Percentiles rank a stretch among this genome's conserved stretches.
Evolutionary conservation across 2,113 vertebrate species (phyloP).

Genomic region (Picathartes gymnocephalus): DNA sequence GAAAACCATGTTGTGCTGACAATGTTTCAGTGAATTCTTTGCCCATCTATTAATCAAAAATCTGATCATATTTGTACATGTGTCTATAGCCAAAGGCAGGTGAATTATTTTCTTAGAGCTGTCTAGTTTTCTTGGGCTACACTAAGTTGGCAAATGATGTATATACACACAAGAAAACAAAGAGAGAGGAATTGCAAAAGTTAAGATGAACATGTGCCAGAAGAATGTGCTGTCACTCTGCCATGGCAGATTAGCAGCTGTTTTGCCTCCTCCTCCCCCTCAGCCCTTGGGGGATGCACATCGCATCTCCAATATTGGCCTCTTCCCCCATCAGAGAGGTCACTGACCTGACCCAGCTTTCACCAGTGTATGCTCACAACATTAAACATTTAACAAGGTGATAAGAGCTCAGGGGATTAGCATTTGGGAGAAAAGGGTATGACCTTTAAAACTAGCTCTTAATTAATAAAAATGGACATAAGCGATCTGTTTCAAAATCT

Average conservation of each 20-base stretch:
- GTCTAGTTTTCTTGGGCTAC: not conserved
- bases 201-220: not conserved
- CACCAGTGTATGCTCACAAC: not conserved
- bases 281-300: not conserved
- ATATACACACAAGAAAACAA: not conserved
- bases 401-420: not conserved
- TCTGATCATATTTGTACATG: not conserved
- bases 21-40: not conserved
- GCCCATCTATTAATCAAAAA: not conserved
- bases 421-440: not conserved
- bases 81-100: not conserved
- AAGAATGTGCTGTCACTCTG: not conserved
- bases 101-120: not conserved
- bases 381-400: slow-evolving; percentile 24
- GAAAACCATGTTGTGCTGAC: not conserved
- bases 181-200: not conserved
- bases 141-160: not conserved
- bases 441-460: not conserved
- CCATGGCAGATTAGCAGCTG: not conserved
- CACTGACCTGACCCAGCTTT: not conserved
- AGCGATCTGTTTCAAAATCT: not conserved
- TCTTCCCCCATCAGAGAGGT: not conserved
- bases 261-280: not conserved
- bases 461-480: not conserved
- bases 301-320: not conserved